Percentiles rank a stretch among this genome's conserved stretches.
Conservation (phyloP, 2,113 vertebrate species). For the Synodontis membranacea region DNA sequence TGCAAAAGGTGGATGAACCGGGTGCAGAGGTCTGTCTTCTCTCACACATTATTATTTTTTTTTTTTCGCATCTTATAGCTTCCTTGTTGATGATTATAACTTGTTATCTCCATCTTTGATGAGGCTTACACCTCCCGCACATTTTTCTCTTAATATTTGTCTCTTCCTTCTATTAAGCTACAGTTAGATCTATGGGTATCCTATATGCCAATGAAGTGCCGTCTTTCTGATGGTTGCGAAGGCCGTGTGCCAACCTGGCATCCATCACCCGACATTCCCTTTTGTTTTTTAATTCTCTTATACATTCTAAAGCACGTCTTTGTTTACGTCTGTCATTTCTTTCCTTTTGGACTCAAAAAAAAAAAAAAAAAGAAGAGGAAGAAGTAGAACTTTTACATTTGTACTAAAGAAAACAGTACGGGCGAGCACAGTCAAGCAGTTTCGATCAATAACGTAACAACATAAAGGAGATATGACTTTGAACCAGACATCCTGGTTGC, state of each 20-base stretch:
- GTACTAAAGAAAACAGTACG: not conserved
- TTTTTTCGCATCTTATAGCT: slow-evolving; percentile 30
- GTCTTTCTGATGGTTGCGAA: slow-evolving; percentile 11
- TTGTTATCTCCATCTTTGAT: slow-evolving; percentile 3
- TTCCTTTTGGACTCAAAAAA: not conserved
- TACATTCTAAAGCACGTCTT: not conserved
- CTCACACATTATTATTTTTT: slow-evolving; percentile 53
- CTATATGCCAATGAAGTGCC: not conserved
- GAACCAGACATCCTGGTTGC: too few relatives aligned
- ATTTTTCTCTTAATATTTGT: not conserved
- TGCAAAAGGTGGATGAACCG: slow-evolving; percentile 76
- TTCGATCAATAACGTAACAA: not conserved
- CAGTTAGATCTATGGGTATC: not conserved
- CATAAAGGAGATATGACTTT: not conserved
- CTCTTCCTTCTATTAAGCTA: not conserved
- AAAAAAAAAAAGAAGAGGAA: not conserved
- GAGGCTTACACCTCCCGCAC: slow-evolving; percentile 5
- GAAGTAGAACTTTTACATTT: not conserved
- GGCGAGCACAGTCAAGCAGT: too few relatives aligned
- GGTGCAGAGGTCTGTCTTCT: slow-evolving; percentile 72
- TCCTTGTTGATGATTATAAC: not conserved
- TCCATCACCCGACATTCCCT: not conserved
- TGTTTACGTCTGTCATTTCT: not conserved
- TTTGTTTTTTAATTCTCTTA: not conserved
- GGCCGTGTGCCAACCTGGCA: not conserved